A percentile compares a stretch with the other conserved stretches of the same genome.
These are phyloP conservation scores for Rhinoderma darwinii DNA, from an alignment of 2,113 vertebrate genomes.

Conservation along the genomic window DNA sequence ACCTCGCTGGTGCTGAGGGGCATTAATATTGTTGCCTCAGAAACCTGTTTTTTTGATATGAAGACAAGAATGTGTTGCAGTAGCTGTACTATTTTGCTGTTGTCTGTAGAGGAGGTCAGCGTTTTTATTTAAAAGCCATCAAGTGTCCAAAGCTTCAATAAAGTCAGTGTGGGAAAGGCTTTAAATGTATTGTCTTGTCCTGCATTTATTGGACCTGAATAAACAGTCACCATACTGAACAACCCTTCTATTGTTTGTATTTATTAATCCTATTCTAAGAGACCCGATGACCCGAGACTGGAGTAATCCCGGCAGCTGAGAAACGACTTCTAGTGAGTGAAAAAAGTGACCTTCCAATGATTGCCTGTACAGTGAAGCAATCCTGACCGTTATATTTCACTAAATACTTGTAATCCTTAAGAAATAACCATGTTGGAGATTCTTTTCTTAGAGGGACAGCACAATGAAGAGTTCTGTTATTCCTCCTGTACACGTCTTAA, in stretches of 20 bases:
- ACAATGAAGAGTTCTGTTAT: too few species aligned
- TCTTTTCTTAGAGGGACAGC: too few species aligned
- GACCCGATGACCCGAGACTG: too few species aligned
- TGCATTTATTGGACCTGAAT: conserved; percentile 46
- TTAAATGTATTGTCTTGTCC: conserved; percentile 62
- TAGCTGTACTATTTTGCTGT: conserved; percentile 65
- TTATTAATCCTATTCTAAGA: neutral
- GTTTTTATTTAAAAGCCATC: conserved; percentile 73
- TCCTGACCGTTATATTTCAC: too few species aligned
- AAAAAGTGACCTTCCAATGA: too few species aligned
- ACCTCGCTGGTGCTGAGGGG: conserved; percentile 25
- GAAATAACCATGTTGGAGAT: too few species aligned
- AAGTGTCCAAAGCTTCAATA: conserved; percentile 68
- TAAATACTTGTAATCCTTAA: too few species aligned
- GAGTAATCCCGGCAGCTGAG: too few species aligned
- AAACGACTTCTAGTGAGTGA: too few species aligned
- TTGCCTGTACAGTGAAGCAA: too few species aligned
- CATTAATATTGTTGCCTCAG: conserved; percentile 72
- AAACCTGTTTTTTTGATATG: conserved; percentile 73
- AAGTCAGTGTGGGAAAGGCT: conserved; percentile 63
- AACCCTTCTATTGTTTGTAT: neutral
- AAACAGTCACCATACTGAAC: conserved; percentile 50
- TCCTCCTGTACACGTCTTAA: too few species aligned
- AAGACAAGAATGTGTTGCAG: conserved; percentile 71
- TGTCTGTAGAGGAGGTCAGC: conserved; percentile 66